Evolutionary conservation across 2,888 invertebrate genomes (phyloP).

Genomic region (Galerucella nymphaeae): DNA sequence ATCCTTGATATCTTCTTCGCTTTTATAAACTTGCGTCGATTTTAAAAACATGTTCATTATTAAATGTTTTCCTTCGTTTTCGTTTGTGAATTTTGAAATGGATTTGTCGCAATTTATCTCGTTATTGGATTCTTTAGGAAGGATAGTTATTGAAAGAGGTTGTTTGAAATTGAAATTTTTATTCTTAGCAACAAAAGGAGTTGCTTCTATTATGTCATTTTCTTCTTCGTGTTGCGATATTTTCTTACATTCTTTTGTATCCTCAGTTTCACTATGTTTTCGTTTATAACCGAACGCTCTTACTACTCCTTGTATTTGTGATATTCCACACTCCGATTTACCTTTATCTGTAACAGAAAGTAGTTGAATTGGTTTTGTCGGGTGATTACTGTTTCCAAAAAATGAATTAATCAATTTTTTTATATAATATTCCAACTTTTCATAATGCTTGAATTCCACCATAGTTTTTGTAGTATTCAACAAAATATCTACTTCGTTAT

Average conservation of each 20-base stretch:
- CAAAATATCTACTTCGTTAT: slow-evolving; percentile 66
- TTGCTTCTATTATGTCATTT: slow-evolving; percentile 34
- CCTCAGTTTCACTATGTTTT: slow-evolving; percentile 55
- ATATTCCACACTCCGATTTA: slow-evolving; percentile 54
- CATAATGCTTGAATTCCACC: slow-evolving; percentile 69
- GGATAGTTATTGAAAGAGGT: slow-evolving; percentile 45
- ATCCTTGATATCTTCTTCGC: slow-evolving; percentile 33
- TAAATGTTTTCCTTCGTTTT: slow-evolving; percentile 57
- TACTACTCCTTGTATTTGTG: slow-evolving; percentile 62
- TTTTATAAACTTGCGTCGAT: slow-evolving; percentile 54
- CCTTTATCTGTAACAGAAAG: slow-evolving; percentile 41
- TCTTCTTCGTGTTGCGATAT: slow-evolving; percentile 14
- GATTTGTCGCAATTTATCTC: slow-evolving; percentile 36
- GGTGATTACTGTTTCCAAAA: slow-evolving; percentile 52
- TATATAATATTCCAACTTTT: slow-evolving; percentile 62
- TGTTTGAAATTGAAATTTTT: slow-evolving; percentile 39
- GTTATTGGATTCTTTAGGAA: slow-evolving; percentile 19
- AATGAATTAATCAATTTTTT: slow-evolving; percentile 59
- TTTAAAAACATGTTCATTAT: slow-evolving; percentile 62
- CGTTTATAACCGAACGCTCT: slow-evolving; percentile 63
- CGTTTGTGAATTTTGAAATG: slow-evolving; percentile 48
- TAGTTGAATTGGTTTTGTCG: slow-evolving; percentile 25
- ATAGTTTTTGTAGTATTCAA: slow-evolving; percentile 66
- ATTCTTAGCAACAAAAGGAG: slow-evolving; percentile 16
- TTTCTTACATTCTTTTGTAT: slow-evolving; percentile 19